Conservation (phyloP, 2,113 vertebrate species). For the Acanthisitta chloris region DNA sequence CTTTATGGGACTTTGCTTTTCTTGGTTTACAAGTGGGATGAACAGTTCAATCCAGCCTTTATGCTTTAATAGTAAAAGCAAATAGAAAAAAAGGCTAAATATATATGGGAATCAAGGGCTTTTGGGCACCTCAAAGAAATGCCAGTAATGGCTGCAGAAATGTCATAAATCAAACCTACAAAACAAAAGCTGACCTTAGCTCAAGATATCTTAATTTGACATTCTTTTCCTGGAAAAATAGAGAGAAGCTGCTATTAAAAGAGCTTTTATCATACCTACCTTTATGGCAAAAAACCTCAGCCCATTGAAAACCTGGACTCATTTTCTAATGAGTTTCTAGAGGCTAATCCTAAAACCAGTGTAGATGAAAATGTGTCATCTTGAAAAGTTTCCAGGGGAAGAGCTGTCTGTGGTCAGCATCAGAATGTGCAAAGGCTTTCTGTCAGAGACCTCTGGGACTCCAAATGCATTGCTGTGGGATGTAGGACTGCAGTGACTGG, state of each 20-base stretch:
- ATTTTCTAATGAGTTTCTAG: neutral
- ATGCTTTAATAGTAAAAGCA: slow-evolving; percentile 12
- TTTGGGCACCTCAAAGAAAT: neutral
- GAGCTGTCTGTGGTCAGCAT: neutral
- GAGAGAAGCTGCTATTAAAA: neutral
- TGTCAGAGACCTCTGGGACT: fast-evolving
- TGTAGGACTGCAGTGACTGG: neutral
- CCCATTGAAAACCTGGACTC: neutral
- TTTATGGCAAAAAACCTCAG: neutral
- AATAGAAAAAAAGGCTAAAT: slow-evolving; percentile 1
- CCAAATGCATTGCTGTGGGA: neutral
- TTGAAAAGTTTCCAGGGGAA: neutral
- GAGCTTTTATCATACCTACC: neutral
- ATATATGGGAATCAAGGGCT: neutral
- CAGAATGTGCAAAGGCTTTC: neutral
- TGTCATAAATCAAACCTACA: neutral
- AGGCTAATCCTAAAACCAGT: neutral
- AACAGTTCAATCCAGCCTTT: neutral
- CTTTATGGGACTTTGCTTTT: neutral
- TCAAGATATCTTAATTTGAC: neutral
- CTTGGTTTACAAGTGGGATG: neutral
- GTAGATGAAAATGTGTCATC: neutral
- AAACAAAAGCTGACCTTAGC: neutral
- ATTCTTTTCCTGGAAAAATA: neutral
- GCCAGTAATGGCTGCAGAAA: neutral